Evolutionary conservation across 2,113 vertebrate genomes (phyloP), one percentile per base, ranked within the genome.

Genomic region (Engraulis encrasicolus): DNA sequence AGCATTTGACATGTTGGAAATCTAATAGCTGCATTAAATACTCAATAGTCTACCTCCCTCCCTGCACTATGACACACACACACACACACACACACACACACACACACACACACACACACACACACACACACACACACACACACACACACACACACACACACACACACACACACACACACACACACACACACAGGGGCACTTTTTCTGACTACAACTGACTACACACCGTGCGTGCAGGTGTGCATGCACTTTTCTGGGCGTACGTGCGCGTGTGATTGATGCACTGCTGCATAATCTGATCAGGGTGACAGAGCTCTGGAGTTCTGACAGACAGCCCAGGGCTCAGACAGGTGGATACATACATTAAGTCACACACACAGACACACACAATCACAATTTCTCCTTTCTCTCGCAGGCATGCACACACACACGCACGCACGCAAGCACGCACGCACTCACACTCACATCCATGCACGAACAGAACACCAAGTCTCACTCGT

Each of bases 1-100:
- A 81, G 36, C 17, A n/a, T 61, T 19, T 66, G 38, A 50, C 40
- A 79, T 84, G 27, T 79, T 66, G 83, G 9, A 34, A 78, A 82
- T 85, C 74, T 61, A 15, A 78, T 61, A 81, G 23, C 82, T 27
- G 49, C 61, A 6, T 78, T 82, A 77, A 31, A 40, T 58, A 1
- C 38, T 31, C 58, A 66, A 27, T 27, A 15, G 23, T 66, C 58
- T 83, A 27, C 18, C 20, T 71, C 37, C 34, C 14, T 66, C 58
- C 54, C 20, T 27, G n/a, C 12, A 52, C 6, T 66, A n/a, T n/a
- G n/a, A n/a, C n/a, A n/a, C n/a, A n/a, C n/a, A n/a, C n/a, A n/a
- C n/a, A n/a, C n/a, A n/a, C 11, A n/a, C 31, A 66, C 23, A 12
- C n/a, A 7, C 6, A 66, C 37, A 40, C 19, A 61, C 38, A 40